A percentile compares a stretch with the other conserved stretches of the same genome.
Conservation (phyloP, 2,888 invertebrate species). For the Athalia circularis region DNA sequence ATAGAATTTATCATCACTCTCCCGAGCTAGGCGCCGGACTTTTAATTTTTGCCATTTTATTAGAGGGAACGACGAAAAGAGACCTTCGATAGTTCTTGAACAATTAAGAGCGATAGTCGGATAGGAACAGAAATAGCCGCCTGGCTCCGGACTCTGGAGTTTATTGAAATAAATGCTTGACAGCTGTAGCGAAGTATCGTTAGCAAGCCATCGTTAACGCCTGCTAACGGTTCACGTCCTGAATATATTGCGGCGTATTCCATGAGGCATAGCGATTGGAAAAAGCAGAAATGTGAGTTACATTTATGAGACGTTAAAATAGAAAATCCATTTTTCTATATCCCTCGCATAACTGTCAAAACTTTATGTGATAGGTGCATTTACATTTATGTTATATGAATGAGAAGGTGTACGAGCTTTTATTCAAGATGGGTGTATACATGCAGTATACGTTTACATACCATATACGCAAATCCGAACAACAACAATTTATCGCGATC, state of each 20-base stretch:
- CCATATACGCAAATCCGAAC: neutral
- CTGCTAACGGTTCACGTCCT: neutral
- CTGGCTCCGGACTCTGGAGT: neutral
- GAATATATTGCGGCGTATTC: neutral
- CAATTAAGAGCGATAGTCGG: neutral
- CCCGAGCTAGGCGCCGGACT: too few species aligned
- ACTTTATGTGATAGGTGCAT: too few species aligned
- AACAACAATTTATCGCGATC: conserved; percentile 4
- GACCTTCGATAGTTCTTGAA: conserved; percentile 13
- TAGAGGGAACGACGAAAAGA: neutral
- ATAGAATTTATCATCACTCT: neutral
- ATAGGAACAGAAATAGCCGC: neutral
- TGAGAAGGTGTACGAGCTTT: too few species aligned
- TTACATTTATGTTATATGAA: too few species aligned
- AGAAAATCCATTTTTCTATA: too few species aligned
- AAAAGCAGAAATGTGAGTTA: neutral
- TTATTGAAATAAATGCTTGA: conserved; percentile 37
- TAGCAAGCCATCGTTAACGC: neutral
- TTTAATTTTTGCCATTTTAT: conserved; percentile 13
- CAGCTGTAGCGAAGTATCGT: neutral
- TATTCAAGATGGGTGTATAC: too few species aligned
- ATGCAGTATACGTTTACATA: too few species aligned
- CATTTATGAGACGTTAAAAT: neutral
- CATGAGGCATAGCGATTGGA: neutral
- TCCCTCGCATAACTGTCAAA: too few species aligned